phyloP scores from a whole-genome alignment of 2,113 vertebrate species.

The Psilopogon haemacephalus region DNA sequence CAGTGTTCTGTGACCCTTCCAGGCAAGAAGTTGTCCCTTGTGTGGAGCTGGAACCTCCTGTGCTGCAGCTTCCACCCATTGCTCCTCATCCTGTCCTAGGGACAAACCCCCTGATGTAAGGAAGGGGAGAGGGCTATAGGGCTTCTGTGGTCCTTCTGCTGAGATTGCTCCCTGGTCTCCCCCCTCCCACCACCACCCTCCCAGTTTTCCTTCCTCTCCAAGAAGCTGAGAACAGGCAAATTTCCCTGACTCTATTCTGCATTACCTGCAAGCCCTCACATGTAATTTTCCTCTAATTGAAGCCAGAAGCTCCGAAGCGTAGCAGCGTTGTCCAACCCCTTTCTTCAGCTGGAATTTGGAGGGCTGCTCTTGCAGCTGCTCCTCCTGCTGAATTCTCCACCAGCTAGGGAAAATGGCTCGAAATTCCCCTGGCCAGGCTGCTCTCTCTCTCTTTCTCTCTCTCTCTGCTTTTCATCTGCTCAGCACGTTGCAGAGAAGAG shows the following conservation, averaged over 20 bases:
- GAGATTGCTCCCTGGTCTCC: background rate
- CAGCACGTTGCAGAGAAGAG: fast-evolving
- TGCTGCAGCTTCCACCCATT: too few relatives aligned
- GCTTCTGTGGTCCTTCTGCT: background rate
- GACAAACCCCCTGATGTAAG: background rate
- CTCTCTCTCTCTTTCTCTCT: background rate
- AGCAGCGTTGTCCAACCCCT: background rate
- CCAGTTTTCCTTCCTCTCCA: background rate
- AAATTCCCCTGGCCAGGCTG: background rate
- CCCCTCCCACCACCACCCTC: background rate
- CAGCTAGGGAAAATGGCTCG: background rate
- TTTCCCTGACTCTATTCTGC: background rate
- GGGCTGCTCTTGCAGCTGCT: background rate
- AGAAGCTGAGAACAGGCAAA: background rate
- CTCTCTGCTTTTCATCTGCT: background rate
- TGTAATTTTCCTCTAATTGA: background rate
- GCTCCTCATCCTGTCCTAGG: too few relatives aligned
- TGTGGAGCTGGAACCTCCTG: too few relatives aligned
- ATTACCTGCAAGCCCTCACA: background rate
- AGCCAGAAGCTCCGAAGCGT: background rate
- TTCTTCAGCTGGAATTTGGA: background rate
- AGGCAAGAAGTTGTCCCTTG: too few relatives aligned
- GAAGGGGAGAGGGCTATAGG: background rate
- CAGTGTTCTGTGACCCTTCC: too few relatives aligned
- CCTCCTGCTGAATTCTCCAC: background rate